These are phyloP conservation scores for Parauchenoglanis punctatus DNA, from an alignment of 2,797 vertebrate species.

Conservation along the genomic window DNA sequence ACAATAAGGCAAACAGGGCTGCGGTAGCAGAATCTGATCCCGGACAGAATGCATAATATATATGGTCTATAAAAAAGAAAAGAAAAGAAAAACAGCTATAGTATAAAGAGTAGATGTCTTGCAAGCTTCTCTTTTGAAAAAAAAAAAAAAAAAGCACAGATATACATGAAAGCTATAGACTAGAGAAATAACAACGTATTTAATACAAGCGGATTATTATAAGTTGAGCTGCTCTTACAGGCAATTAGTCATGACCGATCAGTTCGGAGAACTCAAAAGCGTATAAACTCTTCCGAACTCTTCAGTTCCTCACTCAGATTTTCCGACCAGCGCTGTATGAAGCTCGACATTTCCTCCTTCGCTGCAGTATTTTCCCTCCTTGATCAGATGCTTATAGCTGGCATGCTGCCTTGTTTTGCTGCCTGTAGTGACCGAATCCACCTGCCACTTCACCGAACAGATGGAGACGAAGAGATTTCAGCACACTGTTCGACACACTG, in stretches of 20 bases:
- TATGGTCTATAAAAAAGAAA: not conserved
- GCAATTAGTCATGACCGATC: not conserved
- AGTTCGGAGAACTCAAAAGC: not conserved
- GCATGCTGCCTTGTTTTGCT: constrained; percentile 25
- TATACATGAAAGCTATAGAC: too few species aligned
- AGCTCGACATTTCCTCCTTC: not conserved
- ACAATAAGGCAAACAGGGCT: not conserved
- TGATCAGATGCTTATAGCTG: constrained; percentile 44
- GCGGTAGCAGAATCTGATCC: too few species aligned
- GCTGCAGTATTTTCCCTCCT: constrained; percentile 16
- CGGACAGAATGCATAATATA: not conserved
- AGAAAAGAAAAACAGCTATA: not conserved
- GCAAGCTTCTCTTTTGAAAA: not conserved
- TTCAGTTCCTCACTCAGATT: not conserved
- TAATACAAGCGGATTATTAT: not conserved
- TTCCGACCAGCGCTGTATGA: not conserved
- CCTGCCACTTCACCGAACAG: constrained; percentile 47
- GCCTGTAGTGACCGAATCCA: constrained; percentile 36
- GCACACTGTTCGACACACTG: constrained; percentile 54
- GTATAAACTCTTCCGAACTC: not conserved
- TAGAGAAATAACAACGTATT: not conserved
- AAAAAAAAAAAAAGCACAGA: not conserved
- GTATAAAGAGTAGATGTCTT: not conserved
- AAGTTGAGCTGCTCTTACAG: not conserved
- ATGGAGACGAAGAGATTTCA: constrained; percentile 39